phyloP scores from a whole-genome alignment of 2,888 invertebrate genomes.

The Orgyia antiqua region DNA sequence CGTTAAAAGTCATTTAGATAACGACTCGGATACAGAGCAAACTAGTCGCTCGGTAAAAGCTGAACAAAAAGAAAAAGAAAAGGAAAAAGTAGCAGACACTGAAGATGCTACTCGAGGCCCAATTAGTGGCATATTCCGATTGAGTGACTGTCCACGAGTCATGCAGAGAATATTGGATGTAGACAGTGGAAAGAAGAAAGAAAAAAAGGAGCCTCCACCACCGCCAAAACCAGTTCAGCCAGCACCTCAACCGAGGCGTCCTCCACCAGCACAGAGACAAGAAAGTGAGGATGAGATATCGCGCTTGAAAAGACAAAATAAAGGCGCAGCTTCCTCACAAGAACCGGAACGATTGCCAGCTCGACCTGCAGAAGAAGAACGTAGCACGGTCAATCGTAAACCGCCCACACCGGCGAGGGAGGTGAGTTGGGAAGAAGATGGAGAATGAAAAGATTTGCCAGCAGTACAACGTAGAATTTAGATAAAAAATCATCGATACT shows the following conservation, averaged over 20 bases:
- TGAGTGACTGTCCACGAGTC: conserved; percentile 92
- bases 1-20: conserved; percentile 82
- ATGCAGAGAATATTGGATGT: conserved; percentile 92
- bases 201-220: conserved; percentile 82
- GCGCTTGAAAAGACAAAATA: conserved; percentile 91
- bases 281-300: conserved; percentile 94
- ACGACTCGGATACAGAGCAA: conserved; percentile 87
- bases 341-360: conserved; percentile 78
- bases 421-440: conserved; percentile 84
- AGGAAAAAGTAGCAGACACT: conserved; percentile 88
- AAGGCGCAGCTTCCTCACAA: conserved; percentile 80
- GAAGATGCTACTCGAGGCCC: conserved; percentile 93
- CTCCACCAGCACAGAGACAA: conserved; percentile 84
- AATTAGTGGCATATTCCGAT: conserved; percentile 91
- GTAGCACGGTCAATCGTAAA: conserved; percentile 78
- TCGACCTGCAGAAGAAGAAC: conserved; percentile 77
- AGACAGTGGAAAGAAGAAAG: conserved; percentile 85
- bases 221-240: conserved; percentile 77
- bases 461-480: conserved; percentile 60
- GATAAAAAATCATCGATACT: conserved; percentile 65
- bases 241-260: conserved; percentile 73
- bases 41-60: conserved; percentile 81
- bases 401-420: conserved; percentile 85
- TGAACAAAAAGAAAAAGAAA: conserved; percentile 79
- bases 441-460: conserved; percentile 47